Evolutionary conservation across 1,140 invertebrate genomes (phyloP), one percentile per base, ranked within the genome.

Genomic region (Sycophila sp.): DNA sequence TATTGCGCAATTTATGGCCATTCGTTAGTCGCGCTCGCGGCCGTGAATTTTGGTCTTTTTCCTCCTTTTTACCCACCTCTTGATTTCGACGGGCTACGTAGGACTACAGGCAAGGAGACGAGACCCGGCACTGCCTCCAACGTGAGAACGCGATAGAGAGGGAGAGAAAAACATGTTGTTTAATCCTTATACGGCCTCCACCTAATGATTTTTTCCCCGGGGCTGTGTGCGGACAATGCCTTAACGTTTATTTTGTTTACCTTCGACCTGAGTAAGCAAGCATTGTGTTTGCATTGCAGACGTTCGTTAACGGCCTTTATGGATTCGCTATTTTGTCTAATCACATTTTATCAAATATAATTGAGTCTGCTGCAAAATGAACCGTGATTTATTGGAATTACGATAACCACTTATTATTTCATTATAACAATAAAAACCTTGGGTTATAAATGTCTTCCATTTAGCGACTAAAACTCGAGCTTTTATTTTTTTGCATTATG

Each of bases 1-100:
- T 79, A 74, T 78, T 76, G 67, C 73, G 62, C 75, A 75, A 80
- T 81, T 83, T 83, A 80, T 79, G 40, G 72, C 65, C 66, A 42
- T 79, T 80, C 77, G 75, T 78, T 81, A 80, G 65, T n/a, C 69
- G 63, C 38, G 45, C 3, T 28, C 26, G 63, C 38, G 45, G 10
- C 42, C 26, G 19, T 38, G 69, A 55, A 66, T 55, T 67, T 68
- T 40, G 11, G n/a, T 69, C 24, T 72, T 67, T 65, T 66, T 34
- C 17, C 55, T 70, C n/a, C 62, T 72, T 53, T 72, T 73, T 78
- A 64, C 36, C 73, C 76, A 72, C 74, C 56, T 69, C 73, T 74
- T 58, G 64, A 65, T 65, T 66, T 55, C 36, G 68, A 73, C 71
- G 70, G 72, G 63, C 67, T 60, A 56, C 32, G 42, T 19, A 22